phyloP scores from a whole-genome alignment of 2,888 invertebrate genomes.

The Pyrochroa serraticornis region DNA sequence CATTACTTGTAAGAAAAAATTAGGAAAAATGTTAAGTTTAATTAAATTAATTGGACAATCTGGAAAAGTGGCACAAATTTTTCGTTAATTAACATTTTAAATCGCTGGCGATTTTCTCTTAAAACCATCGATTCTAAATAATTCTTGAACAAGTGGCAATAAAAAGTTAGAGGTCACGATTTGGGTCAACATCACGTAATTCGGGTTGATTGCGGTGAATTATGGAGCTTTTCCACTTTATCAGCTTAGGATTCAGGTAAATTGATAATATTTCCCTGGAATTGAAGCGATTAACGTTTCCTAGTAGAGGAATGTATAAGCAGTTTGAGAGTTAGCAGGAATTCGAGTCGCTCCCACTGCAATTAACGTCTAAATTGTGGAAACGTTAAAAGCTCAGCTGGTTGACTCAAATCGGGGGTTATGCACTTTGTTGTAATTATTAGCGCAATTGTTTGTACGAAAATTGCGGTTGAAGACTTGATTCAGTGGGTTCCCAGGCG shows the following conservation, averaged over 20 bases:
- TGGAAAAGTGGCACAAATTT: slow-evolving; percentile 14
- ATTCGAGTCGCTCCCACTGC: slow-evolving; percentile 15
- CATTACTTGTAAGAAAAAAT: slow-evolving; percentile 17
- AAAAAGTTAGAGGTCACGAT: slow-evolving; percentile 10
- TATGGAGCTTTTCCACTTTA: slow-evolving; percentile 15
- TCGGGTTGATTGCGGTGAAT: slow-evolving; percentile 15
- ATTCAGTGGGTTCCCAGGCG: too few species aligned
- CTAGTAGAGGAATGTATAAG: slow-evolving; percentile 15
- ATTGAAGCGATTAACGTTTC: slow-evolving; percentile 20
- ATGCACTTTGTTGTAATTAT: slow-evolving; percentile 14
- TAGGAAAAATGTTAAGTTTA: slow-evolving; percentile 16
- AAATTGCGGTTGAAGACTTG: too few species aligned
- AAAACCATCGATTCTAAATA: background rate
- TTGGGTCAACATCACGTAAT: slow-evolving; percentile 1
- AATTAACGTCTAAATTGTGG: slow-evolving; percentile 3
- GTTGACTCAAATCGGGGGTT: slow-evolving; percentile 1
- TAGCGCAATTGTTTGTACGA: slow-evolving; percentile 1
- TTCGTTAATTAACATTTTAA: background rate
- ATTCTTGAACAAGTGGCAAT: background rate
- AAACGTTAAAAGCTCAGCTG: background rate
- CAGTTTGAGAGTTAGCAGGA: slow-evolving; percentile 10
- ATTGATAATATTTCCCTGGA: slow-evolving; percentile 23
- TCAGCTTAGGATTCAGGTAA: slow-evolving; percentile 20
- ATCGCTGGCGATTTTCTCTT: background rate
- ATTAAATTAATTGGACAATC: slow-evolving; percentile 22